Evolutionary conservation across 2,888 invertebrate species (phyloP).

Genomic region (Cephalotes varians): DNA sequence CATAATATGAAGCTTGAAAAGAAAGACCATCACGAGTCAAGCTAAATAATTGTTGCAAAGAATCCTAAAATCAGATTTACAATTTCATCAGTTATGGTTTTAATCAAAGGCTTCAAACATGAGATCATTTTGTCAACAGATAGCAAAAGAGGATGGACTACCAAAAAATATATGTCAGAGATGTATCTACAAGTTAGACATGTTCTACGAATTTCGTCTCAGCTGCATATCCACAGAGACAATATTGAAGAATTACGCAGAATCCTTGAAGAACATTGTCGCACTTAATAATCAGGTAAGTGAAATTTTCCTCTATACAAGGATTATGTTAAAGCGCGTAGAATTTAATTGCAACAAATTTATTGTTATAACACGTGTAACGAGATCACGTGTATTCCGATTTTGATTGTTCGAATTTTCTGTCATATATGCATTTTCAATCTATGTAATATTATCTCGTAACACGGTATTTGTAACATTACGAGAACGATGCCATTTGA

Average conservation of each 20-base stretch:
- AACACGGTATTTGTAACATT: neutral
- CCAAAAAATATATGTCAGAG: constrained; percentile 91
- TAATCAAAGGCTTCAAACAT: neutral
- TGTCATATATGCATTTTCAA: neutral
- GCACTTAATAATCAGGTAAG: constrained; percentile 90
- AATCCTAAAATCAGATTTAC: neutral
- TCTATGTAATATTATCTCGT: neutral
- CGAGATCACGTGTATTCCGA: neutral
- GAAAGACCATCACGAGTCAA: neutral
- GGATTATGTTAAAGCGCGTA: neutral
- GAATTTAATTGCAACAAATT: neutral
- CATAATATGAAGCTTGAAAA: constrained; percentile 6
- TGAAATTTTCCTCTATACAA: constrained; percentile 19
- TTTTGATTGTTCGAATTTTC: constrained; percentile 1
- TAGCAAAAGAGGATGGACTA: constrained; percentile 90
- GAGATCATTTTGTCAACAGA: constrained; percentile 85
- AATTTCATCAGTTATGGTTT: neutral
- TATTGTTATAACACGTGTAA: neutral
- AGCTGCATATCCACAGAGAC: constrained; percentile 90
- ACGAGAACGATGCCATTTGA: neutral
- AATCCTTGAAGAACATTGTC: constrained; percentile 90
- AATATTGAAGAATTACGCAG: constrained; percentile 90
- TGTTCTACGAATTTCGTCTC: constrained; percentile 90
- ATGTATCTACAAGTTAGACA: constrained; percentile 89
- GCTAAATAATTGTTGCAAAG: neutral